Evolutionary conservation across 2,797 vertebrate species (phyloP), one percentile per base, ranked within the genome.

Genomic region (Acridotheres tristis): DNA sequence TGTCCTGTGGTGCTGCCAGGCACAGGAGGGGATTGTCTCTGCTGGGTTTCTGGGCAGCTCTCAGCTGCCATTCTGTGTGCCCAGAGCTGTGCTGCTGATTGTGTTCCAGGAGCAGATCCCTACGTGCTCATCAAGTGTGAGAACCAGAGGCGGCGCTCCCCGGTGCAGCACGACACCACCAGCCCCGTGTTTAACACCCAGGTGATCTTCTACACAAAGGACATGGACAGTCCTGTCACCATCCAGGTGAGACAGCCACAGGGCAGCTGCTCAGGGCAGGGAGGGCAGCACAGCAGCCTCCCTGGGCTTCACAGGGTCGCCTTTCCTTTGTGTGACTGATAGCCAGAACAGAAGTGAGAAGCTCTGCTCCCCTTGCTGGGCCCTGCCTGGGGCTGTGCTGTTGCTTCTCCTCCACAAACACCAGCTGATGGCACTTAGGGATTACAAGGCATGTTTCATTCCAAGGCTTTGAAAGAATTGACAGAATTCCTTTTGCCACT

Each of bases 111-210:
- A 93, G 98, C 98, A 38, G 98, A 99, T 96, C 98, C 98, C 3
- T 99, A 99, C 4, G 96, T 99, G 95, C 94, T 99, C n/a, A 98
- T 99, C 85, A 98, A 96, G 96, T 99, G 99, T 82, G 99, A 99
- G 95, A 98, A 98, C 18, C 89, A 88, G 5, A 98, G 95, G 2
- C 65, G 98, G 10, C 95, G 59, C 54, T 99, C 99, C 17, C 43
- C 89, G 4, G 82, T 98, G 81, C 97, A 98, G 73, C 97, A 92
- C 2, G 89, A 98, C 93, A 98, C 98, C 0, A 94, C 98, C 94
- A 88, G 96, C 34, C 98, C 99, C 4, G 42, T 97, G 90, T 99
- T 99, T 91, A 84, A 97, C 77, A 98, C 96, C 14, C 98, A 98
- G 30, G 98, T 78, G 20, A 95, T 99, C 95, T 99, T 99, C 98